A percentile compares a stretch with the other conserved stretches of the same genome.
These are phyloP conservation scores for Apteryx owenii DNA, from an alignment of 2,113 vertebrate genomes.

Conservation along the genomic window DNA sequence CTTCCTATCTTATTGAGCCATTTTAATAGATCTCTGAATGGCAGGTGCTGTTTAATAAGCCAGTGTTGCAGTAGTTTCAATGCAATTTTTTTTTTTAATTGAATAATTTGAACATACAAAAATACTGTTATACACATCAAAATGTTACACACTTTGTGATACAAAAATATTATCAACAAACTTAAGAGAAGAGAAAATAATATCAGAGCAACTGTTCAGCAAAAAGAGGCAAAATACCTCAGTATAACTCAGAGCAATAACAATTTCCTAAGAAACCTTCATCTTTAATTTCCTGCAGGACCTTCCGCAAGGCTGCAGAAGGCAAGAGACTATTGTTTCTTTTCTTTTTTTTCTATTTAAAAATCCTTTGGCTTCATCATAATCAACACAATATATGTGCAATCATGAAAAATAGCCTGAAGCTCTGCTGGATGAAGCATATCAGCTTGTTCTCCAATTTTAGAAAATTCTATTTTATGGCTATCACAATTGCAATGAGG, in stretches of 20 bases:
- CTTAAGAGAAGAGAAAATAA: background rate
- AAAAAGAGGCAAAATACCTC: background rate
- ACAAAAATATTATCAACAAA: background rate
- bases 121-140: background rate
- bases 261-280: background rate
- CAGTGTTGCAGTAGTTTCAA: background rate
- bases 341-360: conserved; percentile 13
- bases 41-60: background rate
- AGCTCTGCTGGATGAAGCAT: conserved; percentile 52
- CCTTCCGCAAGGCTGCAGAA: background rate
- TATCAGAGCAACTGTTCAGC: background rate
- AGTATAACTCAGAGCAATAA: background rate
- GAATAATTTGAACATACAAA: background rate
- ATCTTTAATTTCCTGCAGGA: conserved; percentile 13
- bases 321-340: background rate
- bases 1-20: background rate
- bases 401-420: conserved; percentile 66
- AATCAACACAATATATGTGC: conserved; percentile 65
- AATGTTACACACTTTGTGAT: background rate
- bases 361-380: conserved; percentile 54
- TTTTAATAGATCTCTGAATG: background rate
- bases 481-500: conserved; percentile 18
- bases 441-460: conserved; percentile 60
- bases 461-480: conserved; percentile 61
- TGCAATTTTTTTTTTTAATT: background rate